Base-by-base conservation (phyloP, 1,140 invertebrate species). In the Pseudomyrmex dendroicus region DNA sequence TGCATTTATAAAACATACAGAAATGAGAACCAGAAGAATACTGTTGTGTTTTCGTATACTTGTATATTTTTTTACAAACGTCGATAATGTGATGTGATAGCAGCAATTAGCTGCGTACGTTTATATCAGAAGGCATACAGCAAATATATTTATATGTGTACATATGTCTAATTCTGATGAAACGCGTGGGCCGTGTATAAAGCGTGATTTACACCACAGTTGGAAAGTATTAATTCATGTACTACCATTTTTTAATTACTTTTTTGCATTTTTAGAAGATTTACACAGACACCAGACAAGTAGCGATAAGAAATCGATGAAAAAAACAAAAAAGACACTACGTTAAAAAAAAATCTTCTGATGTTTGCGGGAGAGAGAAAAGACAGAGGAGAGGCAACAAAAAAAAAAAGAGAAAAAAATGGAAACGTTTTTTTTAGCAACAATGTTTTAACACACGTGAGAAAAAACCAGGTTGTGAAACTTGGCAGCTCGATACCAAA, bases 401-500 rank as follows among this genome's bases (percentile, higher is more conserved):
- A 61, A 22, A 64, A 22, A 64, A 12, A 66, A 2, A 83, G 13
- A 80, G 10, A 48, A 54, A 73, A 46, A 83, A 15, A 70, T 22
- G 73, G 4, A 84, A 1, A 62, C 44, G 64, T 35, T 35, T 74
- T 73, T 86, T 70, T 63, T 56, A 78, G 78, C 50, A 35, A 7
- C 35, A 35, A 66, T 59, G 67, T 80, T 63, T 83, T 64, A 74
- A 84, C 73, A 50, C 63, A 57, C 85, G 35, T 35, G 35, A 35
- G 35, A 35, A 35, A 35, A 35, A 83, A 84, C 82, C 86, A 89
- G 78, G 85, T 90, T 89, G 84, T 86, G 84, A 62, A 85, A 91
- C 89, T 91, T 87, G 89, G 91, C 89, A 92, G 91, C 92, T 91
- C 77, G 82, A 94, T 92, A 92, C 90, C 91, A 93, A 93, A 91